Evolutionary conservation across 2,888 invertebrate genomes (phyloP).

Genomic region (Formica aserva): DNA sequence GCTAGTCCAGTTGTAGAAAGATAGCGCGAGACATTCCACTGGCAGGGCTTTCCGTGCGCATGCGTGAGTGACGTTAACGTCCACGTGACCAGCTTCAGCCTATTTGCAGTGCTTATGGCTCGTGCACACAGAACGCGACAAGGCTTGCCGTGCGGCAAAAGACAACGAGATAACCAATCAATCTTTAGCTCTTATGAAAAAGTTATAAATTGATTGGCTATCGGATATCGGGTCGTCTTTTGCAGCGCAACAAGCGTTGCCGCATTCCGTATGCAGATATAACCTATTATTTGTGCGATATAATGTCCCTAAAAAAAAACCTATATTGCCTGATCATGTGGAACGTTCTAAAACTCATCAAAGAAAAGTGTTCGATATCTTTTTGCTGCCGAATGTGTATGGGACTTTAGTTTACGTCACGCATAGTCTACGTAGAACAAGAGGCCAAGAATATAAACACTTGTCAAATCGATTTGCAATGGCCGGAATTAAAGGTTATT

Average conservation of each 20-base stretch:
- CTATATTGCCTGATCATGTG: no score
- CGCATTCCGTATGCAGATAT: no score
- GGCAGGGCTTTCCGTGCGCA: background rate
- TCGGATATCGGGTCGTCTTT: no score
- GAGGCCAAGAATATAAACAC: constrained; percentile 68
- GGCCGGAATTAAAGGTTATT: constrained; percentile 85
- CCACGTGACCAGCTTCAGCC: background rate
- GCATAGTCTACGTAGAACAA: constrained; percentile 53
- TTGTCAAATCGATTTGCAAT: constrained; percentile 80
- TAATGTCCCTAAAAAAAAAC: no score
- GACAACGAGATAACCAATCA: no score
- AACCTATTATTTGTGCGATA: no score
- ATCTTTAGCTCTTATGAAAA: no score
- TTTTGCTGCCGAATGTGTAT: constrained; percentile 14
- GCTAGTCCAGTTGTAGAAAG: constrained; percentile 1
- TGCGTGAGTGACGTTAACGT: background rate
- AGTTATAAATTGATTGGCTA: no score
- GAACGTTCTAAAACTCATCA: background rate
- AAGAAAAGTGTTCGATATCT: background rate
- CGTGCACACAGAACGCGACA: no score
- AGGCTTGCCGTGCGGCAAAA: no score
- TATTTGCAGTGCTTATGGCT: no score
- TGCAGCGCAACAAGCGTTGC: no score
- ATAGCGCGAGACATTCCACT: background rate
- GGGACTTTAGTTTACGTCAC: constrained; percentile 67